Conservation (phyloP, 2,888 invertebrate genomes). For the Nemoura dubitans region DNA sequence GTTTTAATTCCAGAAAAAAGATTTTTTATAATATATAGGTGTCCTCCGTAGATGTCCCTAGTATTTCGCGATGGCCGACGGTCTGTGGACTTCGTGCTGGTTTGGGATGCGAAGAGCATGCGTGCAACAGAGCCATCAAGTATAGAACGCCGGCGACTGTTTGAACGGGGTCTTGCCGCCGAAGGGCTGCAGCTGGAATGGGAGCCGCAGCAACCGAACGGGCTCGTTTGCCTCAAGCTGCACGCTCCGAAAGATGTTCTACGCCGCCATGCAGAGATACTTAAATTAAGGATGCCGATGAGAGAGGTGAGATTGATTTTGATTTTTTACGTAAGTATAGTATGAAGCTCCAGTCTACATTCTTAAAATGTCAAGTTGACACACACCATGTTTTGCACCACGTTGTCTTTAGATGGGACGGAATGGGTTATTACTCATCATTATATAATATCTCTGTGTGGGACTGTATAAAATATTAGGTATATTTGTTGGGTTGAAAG, state of each 20-base stretch:
- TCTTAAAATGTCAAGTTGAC: too few species aligned
- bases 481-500: too few species aligned
- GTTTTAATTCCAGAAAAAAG: too few species aligned
- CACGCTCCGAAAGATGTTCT: constrained; percentile 87
- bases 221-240: constrained; percentile 85
- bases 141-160: constrained; percentile 66
- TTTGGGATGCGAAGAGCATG: constrained; percentile 73
- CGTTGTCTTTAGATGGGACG: too few species aligned
- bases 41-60: constrained; percentile 43
- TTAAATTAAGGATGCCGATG: constrained; percentile 94
- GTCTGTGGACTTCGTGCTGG: constrained; percentile 81
- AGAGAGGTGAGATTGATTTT: constrained; percentile 70
- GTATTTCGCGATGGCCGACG: constrained; percentile 74
- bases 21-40: too few species aligned
- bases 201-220: constrained; percentile 71
- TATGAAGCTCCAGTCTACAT: too few species aligned
- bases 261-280: constrained; percentile 87
- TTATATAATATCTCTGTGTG: too few species aligned
- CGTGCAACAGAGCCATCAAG: constrained; percentile 54
- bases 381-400: too few species aligned
- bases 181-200: constrained; percentile 81
- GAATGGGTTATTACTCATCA: too few species aligned
- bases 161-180: constrained; percentile 74
- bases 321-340: not conserved
- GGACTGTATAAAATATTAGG: too few species aligned